A percentile compares a stretch with the other conserved stretches of the same genome.
phyloP scores from a whole-genome alignment of 2,888 invertebrate species.

The Aradus depressus region DNA sequence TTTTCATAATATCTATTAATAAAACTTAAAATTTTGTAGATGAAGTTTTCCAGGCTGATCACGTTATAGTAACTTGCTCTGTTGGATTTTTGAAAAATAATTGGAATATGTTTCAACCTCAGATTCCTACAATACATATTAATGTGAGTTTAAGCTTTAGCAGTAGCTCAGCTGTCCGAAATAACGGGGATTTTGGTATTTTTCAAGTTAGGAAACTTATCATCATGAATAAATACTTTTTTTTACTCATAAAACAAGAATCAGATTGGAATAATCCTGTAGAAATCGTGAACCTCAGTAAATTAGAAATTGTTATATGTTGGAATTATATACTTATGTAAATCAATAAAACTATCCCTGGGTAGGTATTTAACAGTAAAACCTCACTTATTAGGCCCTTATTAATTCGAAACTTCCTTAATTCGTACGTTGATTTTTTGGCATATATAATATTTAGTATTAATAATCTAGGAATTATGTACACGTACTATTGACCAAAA shows the following conservation, averaged over 20 bases:
- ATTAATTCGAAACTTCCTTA: too few relatives aligned
- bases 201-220: not conserved
- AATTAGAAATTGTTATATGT: too few relatives aligned
- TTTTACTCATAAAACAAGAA: not conserved
- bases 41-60: constrained; percentile 38
- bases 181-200: not conserved
- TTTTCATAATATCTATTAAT: not conserved
- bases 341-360: too few relatives aligned
- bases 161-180: too few relatives aligned
- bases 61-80: constrained; percentile 52
- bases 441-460: too few relatives aligned
- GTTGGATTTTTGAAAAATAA: constrained; percentile 49
- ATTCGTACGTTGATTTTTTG: too few relatives aligned
- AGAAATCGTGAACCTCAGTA: too few relatives aligned
- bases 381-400: too few relatives aligned
- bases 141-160: constrained; percentile 24
- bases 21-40: not conserved
- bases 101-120: constrained; percentile 43
- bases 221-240: not conserved
- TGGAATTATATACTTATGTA: too few relatives aligned
- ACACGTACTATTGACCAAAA: too few relatives aligned
- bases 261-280: not conserved
- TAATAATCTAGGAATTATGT: too few relatives aligned
- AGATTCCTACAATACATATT: constrained; percentile 41
- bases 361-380: too few relatives aligned